Percentiles rank a stretch among this genome's conserved stretches.
These are phyloP conservation scores for Pararge aegeria DNA, from an alignment of 1,140 invertebrate genomes.

Conservation along the genomic window DNA sequence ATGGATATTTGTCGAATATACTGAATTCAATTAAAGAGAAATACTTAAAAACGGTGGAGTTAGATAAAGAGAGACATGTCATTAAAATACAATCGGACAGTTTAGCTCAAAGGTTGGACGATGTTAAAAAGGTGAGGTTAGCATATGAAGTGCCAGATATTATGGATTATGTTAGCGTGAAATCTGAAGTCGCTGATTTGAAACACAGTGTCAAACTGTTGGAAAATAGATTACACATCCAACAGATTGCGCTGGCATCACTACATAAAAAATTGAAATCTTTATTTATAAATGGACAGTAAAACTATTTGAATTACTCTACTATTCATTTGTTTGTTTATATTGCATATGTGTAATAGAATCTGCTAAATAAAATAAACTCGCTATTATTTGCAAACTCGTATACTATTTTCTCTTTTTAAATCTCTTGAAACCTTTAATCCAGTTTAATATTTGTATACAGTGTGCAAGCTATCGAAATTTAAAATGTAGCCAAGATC, in stretches of 20 bases:
- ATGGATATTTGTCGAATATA: conserved; percentile 53
- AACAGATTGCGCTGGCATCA: conserved; percentile 62
- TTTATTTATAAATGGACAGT: neutral
- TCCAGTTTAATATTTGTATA: too few relatives aligned
- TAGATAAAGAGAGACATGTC: conserved; percentile 50
- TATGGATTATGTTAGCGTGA: conserved; percentile 79
- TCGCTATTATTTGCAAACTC: too few relatives aligned
- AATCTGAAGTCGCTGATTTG: conserved; percentile 73
- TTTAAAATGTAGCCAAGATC: too few relatives aligned
- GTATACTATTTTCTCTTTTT: too few relatives aligned
- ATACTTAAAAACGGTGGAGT: conserved; percentile 38
- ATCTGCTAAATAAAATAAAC: too few relatives aligned
- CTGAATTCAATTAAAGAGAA: conserved; percentile 51
- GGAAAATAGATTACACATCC: conserved; percentile 72
- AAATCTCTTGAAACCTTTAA: too few relatives aligned
- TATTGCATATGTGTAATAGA: too few relatives aligned
- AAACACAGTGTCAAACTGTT: conserved; percentile 74
- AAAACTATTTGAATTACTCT: neutral
- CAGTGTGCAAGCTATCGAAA: too few relatives aligned
- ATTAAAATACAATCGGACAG: conserved; percentile 54
- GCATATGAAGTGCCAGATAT: conserved; percentile 78
- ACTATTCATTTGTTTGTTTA: neutral
- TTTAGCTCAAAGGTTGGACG: conserved; percentile 47
- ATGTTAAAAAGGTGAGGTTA: conserved; percentile 53
- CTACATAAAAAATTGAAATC: conserved; percentile 50